Percentiles rank a stretch among this genome's conserved stretches.
These are phyloP conservation scores for Panagrolaimus sp. DNA, from an alignment of 1,140 invertebrate genomes.

Conservation along the genomic window DNA sequence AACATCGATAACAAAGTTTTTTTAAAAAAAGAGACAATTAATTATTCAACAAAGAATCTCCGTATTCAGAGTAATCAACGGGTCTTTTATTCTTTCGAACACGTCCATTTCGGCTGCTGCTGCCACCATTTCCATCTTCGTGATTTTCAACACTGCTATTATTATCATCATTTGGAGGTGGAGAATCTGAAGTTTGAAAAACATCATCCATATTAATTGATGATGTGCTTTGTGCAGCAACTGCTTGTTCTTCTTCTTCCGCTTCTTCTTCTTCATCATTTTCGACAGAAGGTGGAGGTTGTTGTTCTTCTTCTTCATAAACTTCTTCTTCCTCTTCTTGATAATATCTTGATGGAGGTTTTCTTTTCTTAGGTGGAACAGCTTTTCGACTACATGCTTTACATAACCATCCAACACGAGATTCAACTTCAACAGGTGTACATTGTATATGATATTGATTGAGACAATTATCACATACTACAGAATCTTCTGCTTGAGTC, in stretches of 20 bases:
- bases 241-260: not conserved
- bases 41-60: too few relatives aligned
- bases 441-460: not conserved
- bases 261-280: not conserved
- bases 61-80: too few relatives aligned
- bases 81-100: not conserved
- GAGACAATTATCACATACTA: not conserved
- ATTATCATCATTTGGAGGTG: not conserved
- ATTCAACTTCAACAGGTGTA: not conserved
- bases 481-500: not conserved
- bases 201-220: not conserved
- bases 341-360: too few relatives aligned
- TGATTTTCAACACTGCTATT: conserved; percentile 14
- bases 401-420: not conserved
- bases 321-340: too few relatives aligned
- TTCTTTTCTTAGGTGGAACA: too few relatives aligned
- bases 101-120: not conserved
- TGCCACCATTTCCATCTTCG: not conserved
- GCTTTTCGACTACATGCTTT: not conserved
- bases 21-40: too few relatives aligned
- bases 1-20: too few relatives aligned
- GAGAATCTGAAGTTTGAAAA: not conserved
- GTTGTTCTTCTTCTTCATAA: not conserved
- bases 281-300: not conserved
- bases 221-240: not conserved